Evolutionary conservation across 2,113 vertebrate species (phyloP).

Genomic region (Colaptes auratus): DNA sequence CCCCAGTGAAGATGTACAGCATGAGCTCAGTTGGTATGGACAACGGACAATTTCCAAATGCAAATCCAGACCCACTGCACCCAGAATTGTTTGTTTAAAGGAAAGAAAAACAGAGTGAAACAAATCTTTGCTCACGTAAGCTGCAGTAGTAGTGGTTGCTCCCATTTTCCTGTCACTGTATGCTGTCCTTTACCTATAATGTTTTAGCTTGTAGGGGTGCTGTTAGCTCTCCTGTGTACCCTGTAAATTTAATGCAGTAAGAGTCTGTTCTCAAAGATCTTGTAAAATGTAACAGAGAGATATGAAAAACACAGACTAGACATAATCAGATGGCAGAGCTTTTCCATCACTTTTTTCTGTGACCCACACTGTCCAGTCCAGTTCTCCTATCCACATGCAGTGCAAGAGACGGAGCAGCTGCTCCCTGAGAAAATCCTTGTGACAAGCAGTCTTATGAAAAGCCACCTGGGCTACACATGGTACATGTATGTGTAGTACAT

Average conservation of each 20-base stretch:
- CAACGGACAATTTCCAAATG: background rate
- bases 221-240: background rate
- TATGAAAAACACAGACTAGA: background rate
- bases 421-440: background rate
- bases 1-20: background rate
- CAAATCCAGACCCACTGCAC: background rate
- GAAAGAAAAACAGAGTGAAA: background rate
- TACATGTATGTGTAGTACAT: background rate
- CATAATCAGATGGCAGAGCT: background rate
- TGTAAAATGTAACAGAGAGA: background rate
- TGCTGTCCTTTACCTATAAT: background rate
- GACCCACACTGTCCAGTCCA: background rate
- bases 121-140: background rate
- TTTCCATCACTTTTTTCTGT: background rate
- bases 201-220: background rate
- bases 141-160: background rate
- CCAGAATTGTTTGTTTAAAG: background rate
- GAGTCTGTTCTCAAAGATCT: background rate
- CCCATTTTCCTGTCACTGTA: background rate
- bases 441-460: background rate
- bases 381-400: fast-evolving
- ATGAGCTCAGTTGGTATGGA: background rate
- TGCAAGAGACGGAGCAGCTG: background rate
- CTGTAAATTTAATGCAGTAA: background rate
- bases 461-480: background rate